A percentile compares a stretch with the other conserved stretches of the same genome.
Conservation (phyloP, 2,113 vertebrate species). For the Heloderma charlesbogerti region DNA sequence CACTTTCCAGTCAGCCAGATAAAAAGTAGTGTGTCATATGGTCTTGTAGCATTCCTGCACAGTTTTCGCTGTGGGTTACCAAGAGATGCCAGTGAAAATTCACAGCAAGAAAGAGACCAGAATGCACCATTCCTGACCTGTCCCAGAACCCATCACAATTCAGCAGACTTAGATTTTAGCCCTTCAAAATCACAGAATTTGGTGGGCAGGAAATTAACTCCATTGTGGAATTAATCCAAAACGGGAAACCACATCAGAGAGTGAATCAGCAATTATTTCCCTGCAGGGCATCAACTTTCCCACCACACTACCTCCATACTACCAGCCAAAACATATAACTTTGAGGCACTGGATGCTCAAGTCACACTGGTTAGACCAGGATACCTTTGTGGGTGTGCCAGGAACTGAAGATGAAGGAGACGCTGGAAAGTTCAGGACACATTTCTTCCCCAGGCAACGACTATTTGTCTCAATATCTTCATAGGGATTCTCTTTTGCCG, state of each 20-base stretch:
- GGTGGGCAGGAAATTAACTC: constrained; percentile 1
- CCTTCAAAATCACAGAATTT: not conserved
- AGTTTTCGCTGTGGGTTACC: not conserved
- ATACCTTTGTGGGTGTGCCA: constrained; percentile 90
- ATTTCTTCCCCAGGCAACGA: constrained; percentile 89
- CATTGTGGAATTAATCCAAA: constrained; percentile 9
- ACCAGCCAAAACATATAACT: constrained; percentile 1
- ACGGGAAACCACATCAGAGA: constrained; percentile 4
- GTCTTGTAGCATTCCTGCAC: not conserved
- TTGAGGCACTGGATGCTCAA: constrained; percentile 10
- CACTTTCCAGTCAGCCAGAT: not conserved
- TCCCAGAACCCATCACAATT: not conserved
- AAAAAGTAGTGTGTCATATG: not conserved
- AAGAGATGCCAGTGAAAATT: not conserved
- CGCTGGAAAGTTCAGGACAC: constrained; percentile 82
- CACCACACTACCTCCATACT: not conserved
- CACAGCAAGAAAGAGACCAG: not conserved
- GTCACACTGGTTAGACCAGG: constrained; percentile 1
- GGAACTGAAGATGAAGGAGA: constrained; percentile 84
- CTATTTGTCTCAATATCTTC: constrained; percentile 95
- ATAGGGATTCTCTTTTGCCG: constrained; percentile 95
- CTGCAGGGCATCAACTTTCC: constrained; percentile 13
- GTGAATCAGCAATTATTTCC: not conserved
- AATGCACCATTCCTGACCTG: not conserved
- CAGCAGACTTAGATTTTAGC: not conserved